Evolutionary conservation across 1,140 invertebrate genomes (phyloP).

Genomic region (Conopomorpha cramerella): DNA sequence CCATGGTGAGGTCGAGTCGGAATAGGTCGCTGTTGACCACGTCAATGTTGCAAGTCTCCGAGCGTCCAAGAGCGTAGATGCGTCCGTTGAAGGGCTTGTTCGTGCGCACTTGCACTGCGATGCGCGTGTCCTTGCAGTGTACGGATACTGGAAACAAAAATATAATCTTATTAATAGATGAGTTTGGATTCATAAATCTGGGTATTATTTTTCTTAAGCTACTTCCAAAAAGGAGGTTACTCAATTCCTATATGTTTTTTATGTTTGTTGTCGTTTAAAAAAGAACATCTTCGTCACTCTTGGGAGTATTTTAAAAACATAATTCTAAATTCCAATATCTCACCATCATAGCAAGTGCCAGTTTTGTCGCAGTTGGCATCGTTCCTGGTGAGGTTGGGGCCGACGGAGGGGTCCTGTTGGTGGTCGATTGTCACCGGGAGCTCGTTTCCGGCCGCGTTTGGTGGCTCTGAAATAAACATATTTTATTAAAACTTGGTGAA

Average conservation of each 20-base stretch:
- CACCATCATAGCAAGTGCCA: slow-evolving; percentile 95
- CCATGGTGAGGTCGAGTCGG: slow-evolving; percentile 89
- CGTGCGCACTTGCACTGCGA: slow-evolving; percentile 88
- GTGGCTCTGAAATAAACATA: slow-evolving; percentile 35
- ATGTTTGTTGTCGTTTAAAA: too few relatives aligned
- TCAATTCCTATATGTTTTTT: too few relatives aligned
- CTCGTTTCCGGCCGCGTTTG: slow-evolving; percentile 44
- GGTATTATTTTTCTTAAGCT: too few relatives aligned
- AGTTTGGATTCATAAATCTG: too few relatives aligned
- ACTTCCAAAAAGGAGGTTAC: too few relatives aligned
- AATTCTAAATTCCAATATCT: too few relatives aligned
- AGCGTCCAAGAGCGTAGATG: slow-evolving; percentile 90
- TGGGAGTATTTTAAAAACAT: too few relatives aligned
- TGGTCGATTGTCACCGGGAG: slow-evolving; percentile 74
- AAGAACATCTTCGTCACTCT: too few relatives aligned
- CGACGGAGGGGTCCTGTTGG: slow-evolving; percentile 68
- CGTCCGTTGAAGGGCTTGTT: slow-evolving; percentile 94
- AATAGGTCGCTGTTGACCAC: slow-evolving; percentile 91
- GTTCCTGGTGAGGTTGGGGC: slow-evolving; percentile 71
- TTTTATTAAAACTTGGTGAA: too few relatives aligned
- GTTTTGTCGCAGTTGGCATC: slow-evolving; percentile 92
- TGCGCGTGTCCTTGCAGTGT: slow-evolving; percentile 92
- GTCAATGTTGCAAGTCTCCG: slow-evolving; percentile 93
- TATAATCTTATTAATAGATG: too few relatives aligned
- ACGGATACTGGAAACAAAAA: slow-evolving; percentile 79